These are phyloP conservation scores for Drosophila ogumai DNA, from an alignment of 1,140 invertebrate genomes.

Conservation along the genomic window DNA sequence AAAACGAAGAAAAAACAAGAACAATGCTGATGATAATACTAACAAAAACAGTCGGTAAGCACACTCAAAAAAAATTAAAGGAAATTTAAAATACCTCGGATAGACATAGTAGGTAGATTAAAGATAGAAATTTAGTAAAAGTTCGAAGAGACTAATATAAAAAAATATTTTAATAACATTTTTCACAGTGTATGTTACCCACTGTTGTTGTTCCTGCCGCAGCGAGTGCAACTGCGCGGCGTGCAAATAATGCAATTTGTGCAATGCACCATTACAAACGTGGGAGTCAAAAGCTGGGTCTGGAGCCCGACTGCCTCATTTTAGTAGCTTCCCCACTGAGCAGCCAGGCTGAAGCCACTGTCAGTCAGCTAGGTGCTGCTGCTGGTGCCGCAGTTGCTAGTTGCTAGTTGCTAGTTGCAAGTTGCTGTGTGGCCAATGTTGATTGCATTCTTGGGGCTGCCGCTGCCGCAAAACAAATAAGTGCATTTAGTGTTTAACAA, in stretches of 20 bases:
- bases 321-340: slow-evolving; percentile 81
- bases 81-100: too few species aligned
- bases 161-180: background rate
- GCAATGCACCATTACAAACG: slow-evolving; percentile 78
- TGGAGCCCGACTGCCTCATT: slow-evolving; percentile 64
- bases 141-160: too few species aligned
- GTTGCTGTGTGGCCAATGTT: slow-evolving; percentile 71
- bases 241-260: slow-evolving; percentile 84
- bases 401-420: slow-evolving; percentile 32
- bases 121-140: too few species aligned
- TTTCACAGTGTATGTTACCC: background rate
- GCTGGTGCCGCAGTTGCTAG: slow-evolving; percentile 20
- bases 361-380: slow-evolving; percentile 61
- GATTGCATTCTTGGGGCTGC: slow-evolving; percentile 71
- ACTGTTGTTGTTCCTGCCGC: slow-evolving; percentile 16
- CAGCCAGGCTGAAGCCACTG: slow-evolving; percentile 58
- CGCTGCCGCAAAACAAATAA: slow-evolving; percentile 78
- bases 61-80: slow-evolving; percentile 8
- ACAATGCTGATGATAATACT: slow-evolving; percentile 82
- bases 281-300: slow-evolving; percentile 66
- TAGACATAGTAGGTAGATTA: too few species aligned
- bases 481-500: slow-evolving; percentile 85
- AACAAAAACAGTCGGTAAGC: slow-evolving; percentile 60
- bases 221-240: slow-evolving; percentile 68
- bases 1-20: slow-evolving; percentile 64